These are phyloP conservation scores for Cylloceria caligata DNA, from an alignment of 2,888 invertebrate genomes.

Conservation along the genomic window DNA sequence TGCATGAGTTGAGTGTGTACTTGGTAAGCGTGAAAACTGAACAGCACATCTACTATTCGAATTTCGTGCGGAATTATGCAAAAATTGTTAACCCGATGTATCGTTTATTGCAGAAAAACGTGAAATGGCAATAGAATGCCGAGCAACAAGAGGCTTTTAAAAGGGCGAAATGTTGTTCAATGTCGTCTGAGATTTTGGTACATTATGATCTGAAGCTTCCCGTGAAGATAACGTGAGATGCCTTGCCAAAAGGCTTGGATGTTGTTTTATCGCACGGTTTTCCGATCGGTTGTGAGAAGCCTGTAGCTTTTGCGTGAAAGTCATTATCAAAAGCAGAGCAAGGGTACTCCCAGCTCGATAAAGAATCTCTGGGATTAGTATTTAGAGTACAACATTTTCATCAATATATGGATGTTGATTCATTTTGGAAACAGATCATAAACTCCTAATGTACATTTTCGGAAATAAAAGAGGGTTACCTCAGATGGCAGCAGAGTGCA, in stretches of 20 bases:
- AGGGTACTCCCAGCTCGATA: background rate
- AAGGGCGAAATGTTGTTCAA: background rate
- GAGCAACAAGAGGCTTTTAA: background rate
- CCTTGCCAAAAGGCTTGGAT: background rate
- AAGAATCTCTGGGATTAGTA: background rate
- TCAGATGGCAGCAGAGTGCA: background rate
- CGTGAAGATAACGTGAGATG: background rate
- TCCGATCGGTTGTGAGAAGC: background rate
- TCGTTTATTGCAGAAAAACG: too few species aligned
- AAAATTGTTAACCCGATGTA: slow-evolving; percentile 12
- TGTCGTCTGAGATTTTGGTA: background rate
- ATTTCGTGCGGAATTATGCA: slow-evolving; percentile 26
- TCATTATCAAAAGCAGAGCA: background rate
- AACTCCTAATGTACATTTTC: background rate
- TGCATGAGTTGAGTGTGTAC: too few species aligned
- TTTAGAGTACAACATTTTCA: background rate
- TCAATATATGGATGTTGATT: background rate
- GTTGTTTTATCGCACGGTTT: background rate
- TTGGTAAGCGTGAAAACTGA: too few species aligned
- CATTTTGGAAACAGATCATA: background rate
- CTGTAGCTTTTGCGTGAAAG: background rate
- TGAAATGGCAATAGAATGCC: background rate
- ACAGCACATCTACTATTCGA: slow-evolving; percentile 29
- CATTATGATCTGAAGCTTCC: background rate
- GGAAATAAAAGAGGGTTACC: background rate